These are phyloP conservation scores for Samia ricini DNA, from an alignment of 1,140 invertebrate genomes.

Conservation along the genomic window DNA sequence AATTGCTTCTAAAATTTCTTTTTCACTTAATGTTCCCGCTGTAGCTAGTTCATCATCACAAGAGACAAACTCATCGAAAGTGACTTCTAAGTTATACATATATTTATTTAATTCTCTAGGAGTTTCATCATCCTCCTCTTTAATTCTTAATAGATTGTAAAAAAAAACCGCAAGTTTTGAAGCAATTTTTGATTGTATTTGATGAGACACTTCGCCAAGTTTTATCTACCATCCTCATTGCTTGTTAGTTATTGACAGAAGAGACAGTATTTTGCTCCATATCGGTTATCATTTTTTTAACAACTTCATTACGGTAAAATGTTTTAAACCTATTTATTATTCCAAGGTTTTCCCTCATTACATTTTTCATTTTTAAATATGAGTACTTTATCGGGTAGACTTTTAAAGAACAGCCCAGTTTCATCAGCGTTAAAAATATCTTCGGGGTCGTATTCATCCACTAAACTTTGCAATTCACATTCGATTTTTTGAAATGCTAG, in stretches of 20 bases:
- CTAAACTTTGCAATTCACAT: slow-evolving; percentile 22
- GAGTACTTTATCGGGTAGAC: slow-evolving; percentile 25
- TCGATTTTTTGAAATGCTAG: background rate
- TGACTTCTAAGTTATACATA: no score
- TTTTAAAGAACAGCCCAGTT: slow-evolving; percentile 23
- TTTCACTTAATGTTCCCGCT: slow-evolving; percentile 14
- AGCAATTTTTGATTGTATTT: background rate
- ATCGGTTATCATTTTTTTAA: slow-evolving; percentile 15
- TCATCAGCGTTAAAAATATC: slow-evolving; percentile 19
- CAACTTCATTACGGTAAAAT: slow-evolving; percentile 21
- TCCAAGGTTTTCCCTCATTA: slow-evolving; percentile 20
- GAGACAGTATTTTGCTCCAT: slow-evolving; percentile 16
- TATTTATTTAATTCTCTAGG: slow-evolving; percentile 17
- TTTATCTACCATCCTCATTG: slow-evolving; percentile 24
- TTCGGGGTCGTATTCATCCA: slow-evolving; percentile 27
- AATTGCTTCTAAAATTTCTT: slow-evolving; percentile 16
- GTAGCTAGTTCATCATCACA: slow-evolving; percentile 15
- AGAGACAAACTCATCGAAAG: no score
- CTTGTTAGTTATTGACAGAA: slow-evolving; percentile 17
- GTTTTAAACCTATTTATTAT: slow-evolving; percentile 20
- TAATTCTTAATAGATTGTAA: slow-evolving; percentile 16
- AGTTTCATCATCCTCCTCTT: slow-evolving; percentile 16
- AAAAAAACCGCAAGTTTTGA: slow-evolving; percentile 4
- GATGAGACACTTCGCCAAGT: slow-evolving; percentile 11
- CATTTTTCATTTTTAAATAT: slow-evolving; percentile 25